Evolutionary conservation across 2,888 invertebrate genomes (phyloP).

Genomic region (Cyaniris semiargus): DNA sequence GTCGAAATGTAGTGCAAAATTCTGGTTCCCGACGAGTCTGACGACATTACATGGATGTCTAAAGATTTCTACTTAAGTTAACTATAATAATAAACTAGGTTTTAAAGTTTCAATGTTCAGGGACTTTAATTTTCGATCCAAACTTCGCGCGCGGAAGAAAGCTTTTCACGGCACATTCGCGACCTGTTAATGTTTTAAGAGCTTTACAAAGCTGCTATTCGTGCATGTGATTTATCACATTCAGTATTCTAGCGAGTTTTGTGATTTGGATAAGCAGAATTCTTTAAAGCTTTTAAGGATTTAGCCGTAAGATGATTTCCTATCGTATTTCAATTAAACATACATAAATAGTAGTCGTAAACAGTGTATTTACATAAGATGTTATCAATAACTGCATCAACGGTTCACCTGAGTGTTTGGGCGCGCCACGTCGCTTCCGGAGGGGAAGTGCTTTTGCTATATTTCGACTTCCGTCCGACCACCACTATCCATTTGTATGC

Average conservation of each 20-base stretch:
- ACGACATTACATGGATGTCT: not conserved
- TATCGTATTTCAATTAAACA: not conserved
- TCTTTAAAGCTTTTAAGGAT: not conserved
- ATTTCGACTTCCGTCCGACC: conserved; percentile 63
- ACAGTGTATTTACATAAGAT: conserved; percentile 7
- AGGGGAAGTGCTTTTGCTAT: conserved; percentile 68
- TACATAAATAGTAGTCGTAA: not conserved
- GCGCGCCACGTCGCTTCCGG: conserved; percentile 62
- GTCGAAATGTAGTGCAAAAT: not conserved
- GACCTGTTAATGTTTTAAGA: no score
- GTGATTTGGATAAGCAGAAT: not conserved
- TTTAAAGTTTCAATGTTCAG: not conserved
- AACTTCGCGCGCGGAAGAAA: no score
- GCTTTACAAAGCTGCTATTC: not conserved
- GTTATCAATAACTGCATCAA: conserved; percentile 22
- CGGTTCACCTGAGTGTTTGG: conserved; percentile 44
- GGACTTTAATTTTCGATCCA: no score
- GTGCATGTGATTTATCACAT: no score
- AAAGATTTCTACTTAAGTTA: not conserved
- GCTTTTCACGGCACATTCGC: no score
- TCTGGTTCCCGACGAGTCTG: not conserved
- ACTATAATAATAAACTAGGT: not conserved
- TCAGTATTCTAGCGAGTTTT: not conserved
- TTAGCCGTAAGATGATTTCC: not conserved
- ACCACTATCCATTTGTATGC: conserved; percentile 16